Evolutionary conservation across 2,113 vertebrate genomes (phyloP), one percentile per base, ranked within the genome.

Genomic region (Loxodonta africana): DNA sequence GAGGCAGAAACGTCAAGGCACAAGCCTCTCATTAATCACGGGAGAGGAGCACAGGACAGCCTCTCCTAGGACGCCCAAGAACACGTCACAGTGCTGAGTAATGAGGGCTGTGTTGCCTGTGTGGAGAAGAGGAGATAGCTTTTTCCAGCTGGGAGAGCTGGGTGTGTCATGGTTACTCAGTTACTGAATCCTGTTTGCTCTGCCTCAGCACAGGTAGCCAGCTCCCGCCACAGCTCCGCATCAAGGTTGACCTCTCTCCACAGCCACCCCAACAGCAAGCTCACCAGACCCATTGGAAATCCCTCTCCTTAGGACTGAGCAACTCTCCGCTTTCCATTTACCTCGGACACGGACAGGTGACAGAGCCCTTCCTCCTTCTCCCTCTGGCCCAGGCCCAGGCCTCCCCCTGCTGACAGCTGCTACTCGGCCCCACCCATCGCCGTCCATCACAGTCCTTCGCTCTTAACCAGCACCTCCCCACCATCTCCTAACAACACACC

Each of bases 251-350:
- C 26, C 21, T 65, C n/a, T 63, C 51, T 48, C 51, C 37, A 60
- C 4, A 51, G 65, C 41, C 46, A 33, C 23, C 33, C 23, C 65
- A 63, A 84, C 37, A 18, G 0, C n/a, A 33, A 10, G 48, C 77
- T 77, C 11, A 21, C 74, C n/a, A 25, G 15, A 63, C 26, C 69
- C 44, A 3, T 3, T 62, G 18, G 15, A 46, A 90, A 53, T 20
- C 28, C 17, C 28, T 69, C 11, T 2, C 5, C 60, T 17, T 87
- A 67, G 51, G 48, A 41, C 37, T 83, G 14, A 83, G 41, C 14
- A 11, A 15, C 7, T 6, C 14, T 5, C 11, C 53, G 15, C 10
- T 33, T 7, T 0, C 0, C 25, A 9, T 2, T 20, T 30, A 44
- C 15, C 37, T 69, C 48, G 51, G 33, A 69, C 30, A 44, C 48